Conservation (phyloP, 2,113 vertebrate species). For the Lepus americanus region DNA sequence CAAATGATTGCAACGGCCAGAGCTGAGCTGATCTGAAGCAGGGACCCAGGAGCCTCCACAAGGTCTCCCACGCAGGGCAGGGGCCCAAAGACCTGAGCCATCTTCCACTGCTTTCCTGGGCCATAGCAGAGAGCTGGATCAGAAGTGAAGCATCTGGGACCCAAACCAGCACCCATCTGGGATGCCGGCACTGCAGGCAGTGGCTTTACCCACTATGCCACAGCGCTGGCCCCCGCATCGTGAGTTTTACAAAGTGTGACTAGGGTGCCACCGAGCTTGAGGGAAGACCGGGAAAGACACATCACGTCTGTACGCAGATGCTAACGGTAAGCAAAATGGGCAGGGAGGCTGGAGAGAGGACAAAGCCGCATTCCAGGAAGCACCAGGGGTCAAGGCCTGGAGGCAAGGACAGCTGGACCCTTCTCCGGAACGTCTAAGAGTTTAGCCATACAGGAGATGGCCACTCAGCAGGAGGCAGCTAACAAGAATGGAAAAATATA, state of each 20-base stretch:
- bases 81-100: too few species aligned
- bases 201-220: too few species aligned
- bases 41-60: too few species aligned
- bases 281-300: not conserved
- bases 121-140: too few species aligned
- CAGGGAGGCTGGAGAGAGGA: not conserved
- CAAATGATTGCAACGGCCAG: too few species aligned
- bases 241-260: not conserved
- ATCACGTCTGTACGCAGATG: not conserved
- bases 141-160: too few species aligned
- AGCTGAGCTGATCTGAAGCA: too few species aligned
- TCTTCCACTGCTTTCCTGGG: too few species aligned
- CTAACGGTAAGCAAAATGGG: not conserved
- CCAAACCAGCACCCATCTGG: too few species aligned
- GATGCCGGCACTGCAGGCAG: too few species aligned
- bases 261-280: not conserved
- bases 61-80: too few species aligned
- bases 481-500: not conserved
- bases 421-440: not conserved
- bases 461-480: not conserved
- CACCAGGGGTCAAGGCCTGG: not conserved
- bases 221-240: too few species aligned
- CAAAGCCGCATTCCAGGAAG: not conserved
- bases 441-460: not conserved
- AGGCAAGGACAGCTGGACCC: not conserved